These are phyloP conservation scores for Agrypnus murinus DNA, from an alignment of 2,888 invertebrate species.

Conservation along the genomic window DNA sequence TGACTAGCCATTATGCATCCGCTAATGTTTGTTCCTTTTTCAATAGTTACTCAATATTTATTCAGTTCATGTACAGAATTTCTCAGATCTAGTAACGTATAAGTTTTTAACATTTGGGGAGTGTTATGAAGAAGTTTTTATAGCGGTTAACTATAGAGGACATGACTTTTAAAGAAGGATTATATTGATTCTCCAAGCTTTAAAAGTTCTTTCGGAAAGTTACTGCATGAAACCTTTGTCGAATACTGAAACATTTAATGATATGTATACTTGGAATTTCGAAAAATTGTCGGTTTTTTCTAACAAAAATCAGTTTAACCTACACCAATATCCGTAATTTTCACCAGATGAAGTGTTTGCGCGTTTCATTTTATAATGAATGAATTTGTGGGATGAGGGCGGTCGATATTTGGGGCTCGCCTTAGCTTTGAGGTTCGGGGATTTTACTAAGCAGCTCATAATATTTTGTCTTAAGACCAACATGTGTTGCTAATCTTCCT, in stretches of 20 bases:
- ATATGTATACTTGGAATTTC: slow-evolving; percentile 3
- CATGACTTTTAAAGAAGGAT: slow-evolving; percentile 38
- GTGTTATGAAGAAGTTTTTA: slow-evolving; percentile 33
- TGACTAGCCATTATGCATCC: neutral
- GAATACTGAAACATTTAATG: slow-evolving; percentile 36
- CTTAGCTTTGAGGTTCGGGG: slow-evolving; percentile 3
- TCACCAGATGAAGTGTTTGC: slow-evolving; percentile 1
- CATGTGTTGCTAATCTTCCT: neutral
- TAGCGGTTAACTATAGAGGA: slow-evolving; percentile 18
- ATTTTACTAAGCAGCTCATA: neutral
- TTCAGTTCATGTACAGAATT: slow-evolving; percentile 12
- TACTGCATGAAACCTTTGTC: slow-evolving; percentile 19
- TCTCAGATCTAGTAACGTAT: slow-evolving; percentile 12
- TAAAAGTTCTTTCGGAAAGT: slow-evolving; percentile 31
- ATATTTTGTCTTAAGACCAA: slow-evolving; percentile 10
- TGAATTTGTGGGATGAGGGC: neutral
- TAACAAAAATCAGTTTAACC: slow-evolving; percentile 23
- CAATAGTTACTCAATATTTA: neutral
- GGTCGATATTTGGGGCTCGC: slow-evolving; percentile 4
- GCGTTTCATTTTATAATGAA: slow-evolving; percentile 8
- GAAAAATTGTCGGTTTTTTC: neutral
- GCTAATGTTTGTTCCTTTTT: neutral
- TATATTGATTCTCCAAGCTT: slow-evolving; percentile 33
- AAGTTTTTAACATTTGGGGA: slow-evolving; percentile 1
- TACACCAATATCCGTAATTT: neutral